These are phyloP conservation scores for Gambusia yucatana DNA, from an alignment of 2,797 vertebrate species.

Conservation along the genomic window DNA sequence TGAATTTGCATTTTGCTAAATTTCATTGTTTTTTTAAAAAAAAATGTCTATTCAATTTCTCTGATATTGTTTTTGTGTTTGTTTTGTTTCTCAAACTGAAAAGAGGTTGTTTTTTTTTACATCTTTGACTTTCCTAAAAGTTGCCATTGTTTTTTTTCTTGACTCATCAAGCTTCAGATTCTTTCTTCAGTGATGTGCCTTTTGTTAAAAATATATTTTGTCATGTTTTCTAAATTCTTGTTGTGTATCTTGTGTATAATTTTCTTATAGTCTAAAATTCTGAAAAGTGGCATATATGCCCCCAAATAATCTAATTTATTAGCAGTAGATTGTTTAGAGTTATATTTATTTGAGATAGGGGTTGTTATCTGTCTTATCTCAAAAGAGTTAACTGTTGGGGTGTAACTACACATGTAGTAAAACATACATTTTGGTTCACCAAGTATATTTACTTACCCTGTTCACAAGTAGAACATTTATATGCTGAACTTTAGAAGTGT, in stretches of 20 bases:
- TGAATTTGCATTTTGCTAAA: neutral
- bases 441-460: neutral
- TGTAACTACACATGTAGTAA: neutral
- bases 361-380: neutral
- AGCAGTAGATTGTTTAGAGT: neutral
- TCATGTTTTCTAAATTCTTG: neutral
- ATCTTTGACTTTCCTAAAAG: neutral
- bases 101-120: neutral
- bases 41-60: neutral
- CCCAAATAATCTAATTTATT: neutral
- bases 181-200: neutral
- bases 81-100: neutral
- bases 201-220: too few species aligned
- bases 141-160: neutral
- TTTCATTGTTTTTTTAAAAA: too few species aligned
- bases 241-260: neutral
- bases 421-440: neutral
- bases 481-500: neutral
- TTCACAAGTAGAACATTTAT: neutral
- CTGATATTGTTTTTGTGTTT: neutral
- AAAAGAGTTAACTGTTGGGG: neutral
- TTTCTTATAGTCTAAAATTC: neutral
- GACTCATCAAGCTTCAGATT: neutral
- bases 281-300: neutral
- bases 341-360: neutral